phyloP scores from a whole-genome alignment of 2,888 invertebrate genomes.

The Charanyca ferruginea region DNA sequence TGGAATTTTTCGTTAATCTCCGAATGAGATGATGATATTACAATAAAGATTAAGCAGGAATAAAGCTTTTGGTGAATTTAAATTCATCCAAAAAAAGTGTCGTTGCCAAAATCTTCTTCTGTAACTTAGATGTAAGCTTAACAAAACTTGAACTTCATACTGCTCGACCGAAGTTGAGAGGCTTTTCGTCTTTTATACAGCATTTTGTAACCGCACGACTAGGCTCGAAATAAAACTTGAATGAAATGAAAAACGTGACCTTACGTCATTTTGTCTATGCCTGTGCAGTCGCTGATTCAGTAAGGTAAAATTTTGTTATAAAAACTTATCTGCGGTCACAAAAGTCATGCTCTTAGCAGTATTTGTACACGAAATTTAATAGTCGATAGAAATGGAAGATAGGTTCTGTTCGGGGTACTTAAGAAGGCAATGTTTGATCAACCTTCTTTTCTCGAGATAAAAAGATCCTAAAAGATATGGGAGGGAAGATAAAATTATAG shows the following conservation, averaged over 20 bases:
- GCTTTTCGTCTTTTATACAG: slow-evolving; percentile 26
- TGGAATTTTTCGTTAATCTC: not conserved
- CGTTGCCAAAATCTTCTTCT: not conserved
- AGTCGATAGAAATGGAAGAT: not conserved
- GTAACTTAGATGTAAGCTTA: slow-evolving; percentile 5
- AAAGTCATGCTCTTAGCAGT: slow-evolving; percentile 11
- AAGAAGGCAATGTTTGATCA: slow-evolving; percentile 2
- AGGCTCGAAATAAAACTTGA: slow-evolving; percentile 44
- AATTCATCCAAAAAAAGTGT: not conserved
- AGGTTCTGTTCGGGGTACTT: not conserved
- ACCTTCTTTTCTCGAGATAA: slow-evolving; percentile 17
- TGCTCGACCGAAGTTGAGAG: slow-evolving; percentile 23
- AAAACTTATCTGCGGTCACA: slow-evolving; percentile 26
- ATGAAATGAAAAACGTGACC: slow-evolving; percentile 69
- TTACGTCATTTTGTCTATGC: slow-evolving; percentile 65
- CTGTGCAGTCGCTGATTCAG: slow-evolving; percentile 34
- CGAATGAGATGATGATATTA: not conserved
- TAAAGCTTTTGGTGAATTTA: not conserved
- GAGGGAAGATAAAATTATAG: not conserved
- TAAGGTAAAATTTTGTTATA: slow-evolving; percentile 27
- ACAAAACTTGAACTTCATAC: slow-evolving; percentile 38
- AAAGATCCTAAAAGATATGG: slow-evolving; percentile 10
- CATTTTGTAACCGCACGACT: slow-evolving; percentile 53
- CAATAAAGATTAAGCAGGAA: not conserved
- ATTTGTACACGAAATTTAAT: slow-evolving; percentile 4